Conservation (phyloP, 2,113 vertebrate species). For the Leuciscus idus region DNA sequence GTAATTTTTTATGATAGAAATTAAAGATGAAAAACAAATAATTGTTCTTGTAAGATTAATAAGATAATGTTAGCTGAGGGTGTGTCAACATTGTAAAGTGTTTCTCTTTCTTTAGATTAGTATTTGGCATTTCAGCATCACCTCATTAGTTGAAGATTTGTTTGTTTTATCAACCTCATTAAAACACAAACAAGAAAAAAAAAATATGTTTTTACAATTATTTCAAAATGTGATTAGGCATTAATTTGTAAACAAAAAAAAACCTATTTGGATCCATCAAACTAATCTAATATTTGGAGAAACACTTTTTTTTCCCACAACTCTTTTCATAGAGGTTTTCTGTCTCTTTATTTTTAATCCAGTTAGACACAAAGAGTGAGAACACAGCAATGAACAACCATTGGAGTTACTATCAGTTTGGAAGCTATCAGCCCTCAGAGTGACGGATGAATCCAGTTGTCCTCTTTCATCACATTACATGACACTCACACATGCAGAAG, state of each 20-base stretch:
- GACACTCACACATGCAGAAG: not conserved
- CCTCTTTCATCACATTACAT: conserved; percentile 3
- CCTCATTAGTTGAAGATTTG: not conserved
- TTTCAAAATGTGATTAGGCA: not conserved
- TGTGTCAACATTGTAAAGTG: conserved; percentile 4
- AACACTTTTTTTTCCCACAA: conserved; percentile 26
- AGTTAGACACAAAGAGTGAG: conserved; percentile 74
- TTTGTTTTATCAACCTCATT: not conserved
- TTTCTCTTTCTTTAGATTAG: conserved; percentile 41
- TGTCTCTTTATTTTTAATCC: not conserved
- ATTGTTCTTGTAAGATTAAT: conserved; percentile 12
- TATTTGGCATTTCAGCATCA: not conserved
- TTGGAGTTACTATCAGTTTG: not conserved
- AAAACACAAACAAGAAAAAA: not conserved
- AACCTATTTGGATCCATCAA: not conserved
- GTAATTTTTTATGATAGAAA: conserved; percentile 45
- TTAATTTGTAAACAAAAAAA: not conserved
- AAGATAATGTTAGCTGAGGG: conserved; percentile 1
- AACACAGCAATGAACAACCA: not conserved
- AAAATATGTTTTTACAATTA: not conserved
- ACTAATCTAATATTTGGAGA: conserved; percentile 44
- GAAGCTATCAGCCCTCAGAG: conserved; percentile 13
- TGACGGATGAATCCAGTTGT: conserved; percentile 22
- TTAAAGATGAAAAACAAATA: conserved; percentile 28
- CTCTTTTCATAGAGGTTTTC: conserved; percentile 2